A percentile compares a stretch with the other conserved stretches of the same genome.
phyloP scores from a whole-genome alignment of 2,113 vertebrate genomes.

The Elaphurus davidianus region DNA sequence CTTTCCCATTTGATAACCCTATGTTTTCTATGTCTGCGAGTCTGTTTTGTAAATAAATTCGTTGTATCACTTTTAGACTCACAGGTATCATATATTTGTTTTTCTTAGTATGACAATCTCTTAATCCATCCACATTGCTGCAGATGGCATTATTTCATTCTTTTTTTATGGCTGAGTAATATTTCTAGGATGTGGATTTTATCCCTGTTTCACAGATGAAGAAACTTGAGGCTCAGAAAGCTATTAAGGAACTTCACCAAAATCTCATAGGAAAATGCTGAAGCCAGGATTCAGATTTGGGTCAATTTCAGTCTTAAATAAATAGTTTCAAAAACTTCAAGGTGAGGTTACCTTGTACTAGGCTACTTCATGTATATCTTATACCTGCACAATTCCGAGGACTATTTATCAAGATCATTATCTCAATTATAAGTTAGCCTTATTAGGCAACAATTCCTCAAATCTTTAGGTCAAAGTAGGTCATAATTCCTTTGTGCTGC shows the following conservation, averaged over 20 bases:
- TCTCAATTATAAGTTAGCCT: neutral
- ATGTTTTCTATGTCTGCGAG: neutral
- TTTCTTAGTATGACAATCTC: neutral
- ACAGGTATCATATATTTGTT: neutral
- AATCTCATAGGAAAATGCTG: neutral
- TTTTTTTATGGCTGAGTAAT: neutral
- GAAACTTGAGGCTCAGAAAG: neutral
- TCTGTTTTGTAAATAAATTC: neutral
- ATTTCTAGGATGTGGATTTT: neutral
- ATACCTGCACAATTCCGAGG: neutral
- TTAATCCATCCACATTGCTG: neutral
- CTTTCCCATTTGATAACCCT: neutral
- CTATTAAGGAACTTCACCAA: neutral
- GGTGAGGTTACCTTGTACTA: neutral
- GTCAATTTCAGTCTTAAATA: neutral
- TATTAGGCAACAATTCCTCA: neutral
- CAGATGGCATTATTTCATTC: neutral
- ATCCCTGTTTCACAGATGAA: neutral
- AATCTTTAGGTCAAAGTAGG: neutral
- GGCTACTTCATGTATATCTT: neutral
- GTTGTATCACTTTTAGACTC: neutral
- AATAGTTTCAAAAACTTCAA: neutral
- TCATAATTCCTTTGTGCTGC: neutral
- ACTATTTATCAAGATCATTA: neutral
- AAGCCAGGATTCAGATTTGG: neutral